Conservation (phyloP, 2,113 vertebrate genomes). For the Corythaixoides concolor region DNA sequence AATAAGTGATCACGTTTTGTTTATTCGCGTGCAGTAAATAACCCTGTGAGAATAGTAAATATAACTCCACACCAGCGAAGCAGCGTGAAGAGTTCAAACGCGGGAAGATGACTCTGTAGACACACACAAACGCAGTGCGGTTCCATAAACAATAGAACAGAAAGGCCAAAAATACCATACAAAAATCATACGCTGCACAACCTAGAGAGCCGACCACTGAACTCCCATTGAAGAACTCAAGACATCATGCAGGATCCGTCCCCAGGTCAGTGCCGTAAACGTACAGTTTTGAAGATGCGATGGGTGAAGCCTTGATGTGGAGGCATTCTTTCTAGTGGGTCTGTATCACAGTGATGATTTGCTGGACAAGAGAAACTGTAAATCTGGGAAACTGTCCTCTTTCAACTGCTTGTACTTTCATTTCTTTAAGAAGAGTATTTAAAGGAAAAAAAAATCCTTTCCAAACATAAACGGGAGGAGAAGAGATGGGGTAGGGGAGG, state of each 20-base stretch:
- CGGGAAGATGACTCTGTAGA: conserved; percentile 21
- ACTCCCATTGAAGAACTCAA: background rate
- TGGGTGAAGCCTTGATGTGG: background rate
- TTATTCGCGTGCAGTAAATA: conserved; percentile 55
- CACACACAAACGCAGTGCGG: background rate
- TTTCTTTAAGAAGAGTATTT: background rate
- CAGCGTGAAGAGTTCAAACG: background rate
- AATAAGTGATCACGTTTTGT: conserved; percentile 51
- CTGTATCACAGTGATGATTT: background rate
- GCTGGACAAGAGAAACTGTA: background rate
- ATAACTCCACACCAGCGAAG: background rate
- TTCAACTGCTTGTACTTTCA: background rate
- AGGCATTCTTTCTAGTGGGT: background rate
- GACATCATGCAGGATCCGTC: background rate
- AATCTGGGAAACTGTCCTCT: background rate
- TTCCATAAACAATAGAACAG: background rate
- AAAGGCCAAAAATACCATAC: background rate
- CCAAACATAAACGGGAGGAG: background rate
- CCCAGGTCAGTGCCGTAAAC: background rate
- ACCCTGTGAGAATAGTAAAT: conserved; percentile 51
- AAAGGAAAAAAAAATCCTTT: background rate
- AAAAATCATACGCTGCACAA: background rate
- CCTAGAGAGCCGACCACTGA: background rate
- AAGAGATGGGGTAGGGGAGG: background rate
- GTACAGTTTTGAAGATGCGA: background rate